A percentile compares a stretch with the other conserved stretches of the same genome.
phyloP scores from a whole-genome alignment of 2,797 vertebrate species.

The Notoglanidium macrostoma region DNA sequence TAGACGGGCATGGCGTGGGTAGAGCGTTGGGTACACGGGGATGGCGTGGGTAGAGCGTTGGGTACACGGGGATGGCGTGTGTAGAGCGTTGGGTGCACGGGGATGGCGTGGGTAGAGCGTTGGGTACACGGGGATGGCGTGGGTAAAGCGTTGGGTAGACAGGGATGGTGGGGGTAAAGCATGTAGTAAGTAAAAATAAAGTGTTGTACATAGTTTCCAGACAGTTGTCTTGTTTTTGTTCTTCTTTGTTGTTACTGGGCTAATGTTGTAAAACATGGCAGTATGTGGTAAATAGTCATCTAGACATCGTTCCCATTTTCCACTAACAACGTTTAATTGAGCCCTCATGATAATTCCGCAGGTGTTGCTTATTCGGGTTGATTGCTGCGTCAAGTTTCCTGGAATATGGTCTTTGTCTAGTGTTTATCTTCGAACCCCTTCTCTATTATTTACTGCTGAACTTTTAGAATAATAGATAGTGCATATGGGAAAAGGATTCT shows the following conservation, averaged over 20 bases:
- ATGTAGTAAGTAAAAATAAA: too few species aligned
- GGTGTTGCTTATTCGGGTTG: neutral
- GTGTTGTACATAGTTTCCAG: too few species aligned
- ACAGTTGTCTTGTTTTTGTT: neutral
- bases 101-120: too few species aligned
- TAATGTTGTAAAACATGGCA: neutral
- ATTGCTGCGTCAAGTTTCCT: neutral
- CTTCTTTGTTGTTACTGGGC: neutral
- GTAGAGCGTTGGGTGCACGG: neutral
- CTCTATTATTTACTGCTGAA: neutral
- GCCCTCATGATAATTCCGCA: neutral
- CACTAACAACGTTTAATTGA: neutral
- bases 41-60: too few species aligned
- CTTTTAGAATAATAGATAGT: neutral
- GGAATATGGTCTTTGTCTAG: neutral
- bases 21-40: neutral
- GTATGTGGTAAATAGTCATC: neutral
- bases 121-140: neutral
- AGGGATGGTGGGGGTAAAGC: neutral
- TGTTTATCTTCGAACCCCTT: neutral
- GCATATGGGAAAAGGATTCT: neutral
- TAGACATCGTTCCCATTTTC: neutral
- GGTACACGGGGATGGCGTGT: neutral
- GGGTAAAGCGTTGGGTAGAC: neutral
- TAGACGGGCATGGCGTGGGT: too few species aligned